Evolutionary conservation across 2,113 vertebrate genomes (phyloP).

Genomic region (Poecilia latipinna): DNA sequence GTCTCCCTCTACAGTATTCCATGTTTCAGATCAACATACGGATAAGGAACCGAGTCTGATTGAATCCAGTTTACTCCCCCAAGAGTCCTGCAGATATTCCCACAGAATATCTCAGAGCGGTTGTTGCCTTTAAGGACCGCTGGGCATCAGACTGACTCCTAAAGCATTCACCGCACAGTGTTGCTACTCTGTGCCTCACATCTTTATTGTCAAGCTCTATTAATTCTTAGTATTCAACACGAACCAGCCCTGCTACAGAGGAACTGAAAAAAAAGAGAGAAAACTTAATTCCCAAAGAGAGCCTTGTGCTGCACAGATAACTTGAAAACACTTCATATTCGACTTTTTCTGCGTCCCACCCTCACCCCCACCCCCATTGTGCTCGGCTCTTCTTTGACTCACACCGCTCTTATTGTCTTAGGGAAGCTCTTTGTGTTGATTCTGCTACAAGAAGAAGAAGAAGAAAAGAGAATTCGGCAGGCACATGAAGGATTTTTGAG

Average conservation of each 20-base stretch:
- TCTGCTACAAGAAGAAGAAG: neutral
- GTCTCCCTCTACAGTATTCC: slow-evolving; percentile 29
- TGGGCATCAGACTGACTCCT: slow-evolving; percentile 12
- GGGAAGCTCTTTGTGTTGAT: slow-evolving; percentile 40
- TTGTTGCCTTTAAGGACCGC: slow-evolving; percentile 30
- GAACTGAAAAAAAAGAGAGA: slow-evolving; percentile 55
- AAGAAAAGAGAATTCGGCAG: slow-evolving; percentile 22
- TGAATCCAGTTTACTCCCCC: slow-evolving; percentile 26
- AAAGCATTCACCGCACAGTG: slow-evolving; percentile 20
- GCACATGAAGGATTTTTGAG: slow-evolving; percentile 35
- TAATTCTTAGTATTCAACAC: slow-evolving; percentile 57
- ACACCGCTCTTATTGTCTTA: slow-evolving; percentile 14
- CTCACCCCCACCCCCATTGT: slow-evolving; percentile 16
- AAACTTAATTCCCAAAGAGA: slow-evolving; percentile 74
- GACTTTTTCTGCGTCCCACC: slow-evolving; percentile 62
- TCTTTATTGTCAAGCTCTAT: slow-evolving; percentile 68
- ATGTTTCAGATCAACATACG: slow-evolving; percentile 48
- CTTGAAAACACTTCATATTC: slow-evolving; percentile 66
- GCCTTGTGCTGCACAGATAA: slow-evolving; percentile 69
- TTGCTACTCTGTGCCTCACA: slow-evolving; percentile 55
- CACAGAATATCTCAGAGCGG: neutral
- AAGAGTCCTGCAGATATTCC: slow-evolving; percentile 1
- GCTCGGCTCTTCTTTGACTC: slow-evolving; percentile 34
- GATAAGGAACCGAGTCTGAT: slow-evolving; percentile 49
- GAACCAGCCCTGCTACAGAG: slow-evolving; percentile 55